phyloP scores from a whole-genome alignment of 2,888 invertebrate species.

The Agrotis ipsilon region DNA sequence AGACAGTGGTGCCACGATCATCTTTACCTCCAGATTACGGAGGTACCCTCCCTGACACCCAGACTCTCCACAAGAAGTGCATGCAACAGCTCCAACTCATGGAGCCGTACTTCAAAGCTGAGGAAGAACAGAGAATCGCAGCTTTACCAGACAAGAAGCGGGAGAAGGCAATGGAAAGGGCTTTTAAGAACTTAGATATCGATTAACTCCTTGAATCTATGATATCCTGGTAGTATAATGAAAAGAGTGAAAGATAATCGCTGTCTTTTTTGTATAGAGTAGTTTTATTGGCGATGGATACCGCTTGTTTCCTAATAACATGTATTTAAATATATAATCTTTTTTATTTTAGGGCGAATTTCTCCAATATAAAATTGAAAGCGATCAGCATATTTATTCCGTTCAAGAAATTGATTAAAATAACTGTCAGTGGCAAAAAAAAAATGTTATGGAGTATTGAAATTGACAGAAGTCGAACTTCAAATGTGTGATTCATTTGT shows the following conservation, averaged over 20 bases:
- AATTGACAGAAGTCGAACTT: neutral
- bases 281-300: conserved; percentile 28
- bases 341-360: conserved; percentile 16
- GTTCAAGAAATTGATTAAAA: neutral
- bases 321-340: conserved; percentile 33
- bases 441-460: neutral
- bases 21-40: conserved; percentile 92
- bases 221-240: conserved; percentile 44
- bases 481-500: too few relatives aligned
- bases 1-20: conserved; percentile 89
- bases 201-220: conserved; percentile 84
- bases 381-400: neutral
- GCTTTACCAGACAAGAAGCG: conserved; percentile 85
- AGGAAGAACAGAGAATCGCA: conserved; percentile 83
- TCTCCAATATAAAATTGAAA: neutral
- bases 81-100: conserved; percentile 79
- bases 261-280: conserved; percentile 29
- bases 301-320: conserved; percentile 12
- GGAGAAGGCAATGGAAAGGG: conserved; percentile 92
- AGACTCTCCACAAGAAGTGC: conserved; percentile 84
- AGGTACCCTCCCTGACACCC: conserved; percentile 90
- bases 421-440: neutral
- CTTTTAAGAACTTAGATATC: conserved; percentile 93
- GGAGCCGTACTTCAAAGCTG: conserved; percentile 83
- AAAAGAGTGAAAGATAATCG: conserved; percentile 32